Conservation (phyloP, 2,113 vertebrate genomes). For the Megaptera novaeangliae region DNA sequence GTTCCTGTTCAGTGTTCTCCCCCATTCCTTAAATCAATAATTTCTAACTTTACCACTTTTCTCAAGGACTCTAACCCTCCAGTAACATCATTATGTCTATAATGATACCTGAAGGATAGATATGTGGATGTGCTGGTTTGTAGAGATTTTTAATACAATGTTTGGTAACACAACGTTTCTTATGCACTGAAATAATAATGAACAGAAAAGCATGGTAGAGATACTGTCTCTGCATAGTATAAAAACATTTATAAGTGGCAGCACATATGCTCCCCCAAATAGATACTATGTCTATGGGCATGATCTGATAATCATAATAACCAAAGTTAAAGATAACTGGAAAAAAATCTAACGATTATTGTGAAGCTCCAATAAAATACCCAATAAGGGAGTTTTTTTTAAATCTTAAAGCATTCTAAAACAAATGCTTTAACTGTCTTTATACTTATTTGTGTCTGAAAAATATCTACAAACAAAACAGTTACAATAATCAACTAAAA, state of each 20-base stretch:
- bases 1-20: not conserved
- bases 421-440: not conserved
- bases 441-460: not conserved
- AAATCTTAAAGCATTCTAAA: not conserved
- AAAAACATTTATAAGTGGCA: not conserved
- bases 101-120: not conserved
- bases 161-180: not conserved
- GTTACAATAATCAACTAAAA: not conserved
- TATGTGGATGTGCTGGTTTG: not conserved
- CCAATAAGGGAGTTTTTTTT: not conserved
- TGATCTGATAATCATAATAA: not conserved
- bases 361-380: not conserved
- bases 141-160: not conserved
- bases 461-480: not conserved
- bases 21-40: not conserved
- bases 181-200: not conserved
- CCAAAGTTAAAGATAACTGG: not conserved
- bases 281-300: not conserved
- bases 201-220: not conserved
- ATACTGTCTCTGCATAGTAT: not conserved
- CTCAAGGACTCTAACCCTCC: not conserved
- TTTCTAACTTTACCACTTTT: not conserved
- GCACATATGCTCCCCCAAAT: not conserved
- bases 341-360: not conserved
- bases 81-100: not conserved